These are phyloP conservation scores for Hydrocynus forskahlii DNA, from an alignment of 2,797 vertebrate genomes.

Conservation along the genomic window DNA sequence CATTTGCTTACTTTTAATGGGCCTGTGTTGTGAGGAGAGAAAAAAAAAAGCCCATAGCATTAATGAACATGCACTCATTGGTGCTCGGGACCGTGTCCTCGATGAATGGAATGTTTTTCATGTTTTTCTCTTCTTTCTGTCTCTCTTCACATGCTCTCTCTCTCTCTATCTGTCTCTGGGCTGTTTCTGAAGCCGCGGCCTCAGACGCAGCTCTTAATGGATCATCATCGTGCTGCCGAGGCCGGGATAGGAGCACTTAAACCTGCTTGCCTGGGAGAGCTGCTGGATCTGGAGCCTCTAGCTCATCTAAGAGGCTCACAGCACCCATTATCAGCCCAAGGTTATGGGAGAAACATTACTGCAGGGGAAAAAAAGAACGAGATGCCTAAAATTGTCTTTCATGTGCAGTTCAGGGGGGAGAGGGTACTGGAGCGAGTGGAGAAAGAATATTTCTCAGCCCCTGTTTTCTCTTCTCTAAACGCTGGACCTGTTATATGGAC, in stretches of 20 bases:
- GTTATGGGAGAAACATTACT: conserved; percentile 48
- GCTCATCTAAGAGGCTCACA: conserved; percentile 27
- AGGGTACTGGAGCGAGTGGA: background rate
- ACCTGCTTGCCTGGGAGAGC: conserved; percentile 32
- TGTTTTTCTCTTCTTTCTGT: conserved; percentile 36
- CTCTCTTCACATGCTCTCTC: conserved; percentile 3
- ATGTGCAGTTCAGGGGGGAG: conserved; percentile 8
- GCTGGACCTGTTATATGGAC: background rate
- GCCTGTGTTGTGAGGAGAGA: conserved; percentile 27
- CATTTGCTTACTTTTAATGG: conserved; percentile 53
- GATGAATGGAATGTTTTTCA: conserved; percentile 28
- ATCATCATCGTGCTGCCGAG: conserved; percentile 21
- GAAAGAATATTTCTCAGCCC: background rate
- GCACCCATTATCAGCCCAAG: conserved; percentile 43
- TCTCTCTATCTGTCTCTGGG: background rate
- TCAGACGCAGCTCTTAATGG: conserved; percentile 43
- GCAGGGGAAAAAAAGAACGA: conserved; percentile 10
- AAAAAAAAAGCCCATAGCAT: conserved; percentile 8
- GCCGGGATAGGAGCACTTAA: conserved; percentile 39
- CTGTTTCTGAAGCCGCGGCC: conserved; percentile 10
- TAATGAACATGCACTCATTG: conserved; percentile 38
- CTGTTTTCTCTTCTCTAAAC: background rate
- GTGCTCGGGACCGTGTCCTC: conserved; percentile 40
- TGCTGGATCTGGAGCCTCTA: conserved; percentile 22
- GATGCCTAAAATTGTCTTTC: conserved; percentile 34